phyloP scores from a whole-genome alignment of 2,888 invertebrate genomes.

The Spisula subtruncata region DNA sequence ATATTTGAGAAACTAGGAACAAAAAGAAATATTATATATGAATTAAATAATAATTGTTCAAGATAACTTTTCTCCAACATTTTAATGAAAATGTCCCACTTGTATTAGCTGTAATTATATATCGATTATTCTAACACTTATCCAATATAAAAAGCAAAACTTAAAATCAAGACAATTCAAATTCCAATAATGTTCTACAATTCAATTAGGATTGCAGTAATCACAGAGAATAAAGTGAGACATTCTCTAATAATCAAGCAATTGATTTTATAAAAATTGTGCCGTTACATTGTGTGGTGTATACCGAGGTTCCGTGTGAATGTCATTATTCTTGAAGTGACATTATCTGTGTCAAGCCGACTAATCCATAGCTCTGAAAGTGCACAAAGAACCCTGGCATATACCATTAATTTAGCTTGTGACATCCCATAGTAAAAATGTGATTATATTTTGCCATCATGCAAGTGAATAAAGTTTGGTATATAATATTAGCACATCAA shows the following conservation, averaged over 20 bases:
- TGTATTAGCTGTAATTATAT: neutral
- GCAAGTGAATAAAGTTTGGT: constrained; percentile 1
- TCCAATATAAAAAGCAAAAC: neutral
- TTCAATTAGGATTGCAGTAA: neutral
- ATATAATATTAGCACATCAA: neutral
- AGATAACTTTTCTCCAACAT: constrained; percentile 13
- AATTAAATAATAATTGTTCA: neutral
- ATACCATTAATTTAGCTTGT: neutral
- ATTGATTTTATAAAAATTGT: constrained; percentile 1
- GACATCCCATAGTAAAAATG: neutral
- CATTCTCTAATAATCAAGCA: constrained; percentile 13
- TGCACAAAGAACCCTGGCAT: neutral
- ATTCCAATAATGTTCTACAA: neutral
- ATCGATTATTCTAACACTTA: neutral
- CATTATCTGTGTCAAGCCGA: neutral
- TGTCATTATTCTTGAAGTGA: neutral
- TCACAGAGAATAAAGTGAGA: neutral
- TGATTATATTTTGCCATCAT: constrained; percentile 1
- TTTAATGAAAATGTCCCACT: constrained; percentile 10
- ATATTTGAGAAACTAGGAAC: neutral
- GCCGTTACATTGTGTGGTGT: neutral
- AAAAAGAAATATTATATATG: neutral
- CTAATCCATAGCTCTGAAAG: neutral
- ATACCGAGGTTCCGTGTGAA: neutral
- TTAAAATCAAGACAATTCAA: neutral